phyloP scores from a whole-genome alignment of 2,888 invertebrate species.

The Ormyrus rosae region DNA sequence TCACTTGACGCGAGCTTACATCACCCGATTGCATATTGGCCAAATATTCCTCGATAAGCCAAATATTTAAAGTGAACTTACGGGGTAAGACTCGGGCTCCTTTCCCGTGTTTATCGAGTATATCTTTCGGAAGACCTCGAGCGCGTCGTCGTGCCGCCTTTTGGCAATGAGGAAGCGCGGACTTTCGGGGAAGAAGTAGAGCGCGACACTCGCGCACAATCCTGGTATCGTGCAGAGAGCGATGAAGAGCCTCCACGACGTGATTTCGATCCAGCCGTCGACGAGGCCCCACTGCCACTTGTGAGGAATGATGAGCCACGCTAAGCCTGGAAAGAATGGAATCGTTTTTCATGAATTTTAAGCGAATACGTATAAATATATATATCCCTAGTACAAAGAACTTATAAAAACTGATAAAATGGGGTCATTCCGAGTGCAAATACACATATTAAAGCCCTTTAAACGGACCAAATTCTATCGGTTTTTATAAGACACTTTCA shows the following conservation, averaged over 20 bases:
- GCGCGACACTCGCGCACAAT: conserved; percentile 80
- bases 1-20: too few relatives aligned
- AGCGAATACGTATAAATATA: not conserved
- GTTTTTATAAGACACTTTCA: too few relatives aligned
- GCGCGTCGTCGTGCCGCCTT: conserved; percentile 82
- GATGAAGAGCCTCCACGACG: conserved; percentile 82
- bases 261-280: conserved; percentile 74
- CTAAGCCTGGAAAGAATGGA: conserved; percentile 76
- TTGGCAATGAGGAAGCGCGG: conserved; percentile 87
- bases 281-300: conserved; percentile 77
- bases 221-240: conserved; percentile 83
- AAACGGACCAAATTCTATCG: too few relatives aligned
- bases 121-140: conserved; percentile 81
- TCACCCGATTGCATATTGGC: not conserved
- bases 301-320: conserved; percentile 85
- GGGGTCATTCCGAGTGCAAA: too few relatives aligned
- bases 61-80: conserved; percentile 67
- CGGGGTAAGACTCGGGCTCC: conserved; percentile 81
- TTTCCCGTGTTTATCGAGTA: conserved; percentile 82
- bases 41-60: not conserved
- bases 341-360: not conserved
- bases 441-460: too few relatives aligned
- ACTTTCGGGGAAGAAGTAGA: conserved; percentile 84
- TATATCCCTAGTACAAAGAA: too few relatives aligned
- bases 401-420: too few relatives aligned